These are phyloP conservation scores for Melanotaenia nigrans DNA, from an alignment of 2,797 vertebrate genomes.

Conservation along the genomic window DNA sequence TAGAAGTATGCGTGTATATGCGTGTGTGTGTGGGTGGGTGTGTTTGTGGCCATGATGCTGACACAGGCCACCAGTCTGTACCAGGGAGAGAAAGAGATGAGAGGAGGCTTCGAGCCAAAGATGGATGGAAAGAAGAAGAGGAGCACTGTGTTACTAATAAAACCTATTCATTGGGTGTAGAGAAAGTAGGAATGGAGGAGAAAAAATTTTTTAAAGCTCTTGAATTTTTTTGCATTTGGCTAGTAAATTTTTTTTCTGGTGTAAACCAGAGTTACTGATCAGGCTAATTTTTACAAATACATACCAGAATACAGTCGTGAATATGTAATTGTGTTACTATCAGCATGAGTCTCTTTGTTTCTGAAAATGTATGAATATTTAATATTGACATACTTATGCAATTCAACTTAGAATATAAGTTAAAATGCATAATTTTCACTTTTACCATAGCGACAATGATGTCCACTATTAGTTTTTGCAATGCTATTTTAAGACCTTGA, in stretches of 20 bases:
- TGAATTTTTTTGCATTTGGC: not conserved
- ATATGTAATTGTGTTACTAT: too few relatives aligned
- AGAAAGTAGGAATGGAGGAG: slow-evolving; percentile 26
- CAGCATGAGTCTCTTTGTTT: too few relatives aligned
- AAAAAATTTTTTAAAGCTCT: slow-evolving; percentile 14
- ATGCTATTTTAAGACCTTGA: too few relatives aligned
- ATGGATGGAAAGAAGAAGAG: slow-evolving; percentile 61
- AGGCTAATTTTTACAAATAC: not conserved
- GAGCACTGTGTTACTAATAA: slow-evolving; percentile 66
- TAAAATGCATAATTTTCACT: too few relatives aligned
- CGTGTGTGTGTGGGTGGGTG: slow-evolving; percentile 23
- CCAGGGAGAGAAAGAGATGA: slow-evolving; percentile 66
- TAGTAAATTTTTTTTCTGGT: not conserved
- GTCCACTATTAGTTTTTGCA: too few relatives aligned
- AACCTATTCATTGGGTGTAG: slow-evolving; percentile 61
- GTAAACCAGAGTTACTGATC: not conserved
- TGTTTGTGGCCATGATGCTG: slow-evolving; percentile 50
- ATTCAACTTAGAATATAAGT: too few relatives aligned
- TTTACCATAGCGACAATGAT: too few relatives aligned
- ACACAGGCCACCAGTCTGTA: slow-evolving; percentile 74
- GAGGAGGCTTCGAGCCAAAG: slow-evolving; percentile 51
- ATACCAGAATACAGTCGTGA: not conserved
- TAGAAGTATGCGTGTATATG: slow-evolving; percentile 12
- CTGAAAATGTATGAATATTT: too few relatives aligned
- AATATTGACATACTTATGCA: too few relatives aligned